These are phyloP conservation scores for Poecile montanus DNA, from an alignment of 2,797 vertebrate genomes.

Conservation along the genomic window DNA sequence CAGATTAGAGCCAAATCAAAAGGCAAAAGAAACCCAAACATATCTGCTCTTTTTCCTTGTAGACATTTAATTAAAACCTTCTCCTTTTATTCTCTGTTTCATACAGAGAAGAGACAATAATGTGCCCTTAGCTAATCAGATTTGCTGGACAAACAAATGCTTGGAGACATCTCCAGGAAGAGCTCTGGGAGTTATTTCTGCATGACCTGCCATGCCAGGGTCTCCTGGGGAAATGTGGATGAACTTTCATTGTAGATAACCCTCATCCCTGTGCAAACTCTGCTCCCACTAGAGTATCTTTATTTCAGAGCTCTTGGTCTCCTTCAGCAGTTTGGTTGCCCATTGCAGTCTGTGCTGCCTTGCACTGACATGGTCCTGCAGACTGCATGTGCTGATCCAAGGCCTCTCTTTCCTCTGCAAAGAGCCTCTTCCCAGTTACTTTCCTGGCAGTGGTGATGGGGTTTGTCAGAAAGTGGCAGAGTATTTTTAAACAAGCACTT, in stretches of 20 bases:
- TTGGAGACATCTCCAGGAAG: conserved; percentile 21
- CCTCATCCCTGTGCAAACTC: not conserved
- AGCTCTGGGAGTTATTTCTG: conserved; percentile 33
- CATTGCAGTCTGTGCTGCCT: not conserved
- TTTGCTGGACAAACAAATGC: conserved; percentile 24
- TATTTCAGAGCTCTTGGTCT: not conserved
- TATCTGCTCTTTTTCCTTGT: conserved; percentile 4
- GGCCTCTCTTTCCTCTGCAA: not conserved
- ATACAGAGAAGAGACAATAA: not conserved
- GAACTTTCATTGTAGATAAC: not conserved
- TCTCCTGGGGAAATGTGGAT: not conserved
- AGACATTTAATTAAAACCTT: conserved; percentile 19
- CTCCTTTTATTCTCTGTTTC: conserved; percentile 2
- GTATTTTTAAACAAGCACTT: not conserved
- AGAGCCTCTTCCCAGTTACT: not conserved
- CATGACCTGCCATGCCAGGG: not conserved
- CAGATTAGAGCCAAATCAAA: conserved; percentile 24
- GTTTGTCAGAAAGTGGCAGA: not conserved
- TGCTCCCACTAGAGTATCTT: not conserved
- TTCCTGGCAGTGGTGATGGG: not conserved
- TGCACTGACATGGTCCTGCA: not conserved
- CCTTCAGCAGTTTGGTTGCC: not conserved
- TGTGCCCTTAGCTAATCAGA: conserved; percentile 37
- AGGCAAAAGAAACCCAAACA: not conserved
- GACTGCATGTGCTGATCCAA: not conserved